Conservation (phyloP, 2,888 invertebrate genomes). For the Rambutsinella grinnellia region DNA sequence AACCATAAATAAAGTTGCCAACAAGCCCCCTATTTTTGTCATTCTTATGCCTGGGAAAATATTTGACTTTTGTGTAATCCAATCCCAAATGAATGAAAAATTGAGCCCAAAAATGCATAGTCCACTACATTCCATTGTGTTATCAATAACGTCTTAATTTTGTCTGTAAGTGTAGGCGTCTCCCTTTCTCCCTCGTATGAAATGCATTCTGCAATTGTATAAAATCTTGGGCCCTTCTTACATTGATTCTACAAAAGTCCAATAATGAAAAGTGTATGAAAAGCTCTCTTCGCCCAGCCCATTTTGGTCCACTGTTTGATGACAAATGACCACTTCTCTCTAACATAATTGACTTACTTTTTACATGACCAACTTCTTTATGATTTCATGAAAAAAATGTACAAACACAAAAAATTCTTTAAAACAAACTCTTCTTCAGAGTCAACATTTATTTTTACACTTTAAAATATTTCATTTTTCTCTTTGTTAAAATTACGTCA, state of each 20-base stretch:
- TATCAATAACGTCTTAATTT: not conserved
- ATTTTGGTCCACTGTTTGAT: not conserved
- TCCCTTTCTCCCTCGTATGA: not conserved
- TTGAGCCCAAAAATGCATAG: too few relatives aligned
- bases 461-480: constrained; percentile 29
- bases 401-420: not conserved
- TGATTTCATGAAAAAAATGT: not conserved
- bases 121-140: not conserved
- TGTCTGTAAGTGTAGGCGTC: constrained; percentile 1
- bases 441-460: constrained; percentile 40
- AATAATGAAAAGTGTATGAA: not conserved
- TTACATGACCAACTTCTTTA: too few relatives aligned
- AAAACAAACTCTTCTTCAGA: not conserved
- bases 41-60: constrained; percentile 46
- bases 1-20: not conserved
- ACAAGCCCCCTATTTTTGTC: not conserved
- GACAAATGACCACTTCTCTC: not conserved
- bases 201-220: not conserved
- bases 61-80: constrained; percentile 40
- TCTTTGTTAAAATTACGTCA: constrained; percentile 33
- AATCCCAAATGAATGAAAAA: too few relatives aligned
- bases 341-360: not conserved
- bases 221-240: not conserved
- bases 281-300: not conserved
- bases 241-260: not conserved